Evolutionary conservation across 2,888 invertebrate species (phyloP), one percentile per base, ranked within the genome.

Genomic region (Heliconius aoede): DNA sequence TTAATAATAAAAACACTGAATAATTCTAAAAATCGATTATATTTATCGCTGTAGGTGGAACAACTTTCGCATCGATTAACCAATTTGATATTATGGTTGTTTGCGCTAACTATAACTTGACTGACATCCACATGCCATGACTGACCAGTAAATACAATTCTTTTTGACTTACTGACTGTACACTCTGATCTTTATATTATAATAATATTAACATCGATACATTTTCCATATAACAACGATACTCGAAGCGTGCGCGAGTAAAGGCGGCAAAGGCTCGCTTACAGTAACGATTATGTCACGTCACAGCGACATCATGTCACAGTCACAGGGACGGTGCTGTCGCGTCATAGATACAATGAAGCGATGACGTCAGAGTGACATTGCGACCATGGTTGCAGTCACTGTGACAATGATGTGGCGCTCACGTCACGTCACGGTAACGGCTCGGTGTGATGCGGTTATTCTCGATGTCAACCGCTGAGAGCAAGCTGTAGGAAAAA

Each of bases 391-490:
- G 62, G 36, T n/a, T 24, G 26, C 24, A 60, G 60, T 60, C 60
- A 26, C 15, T 26, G 26, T 60, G 60, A 26, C 60, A 60, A 26
- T 60, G n/a, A 73, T 76, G 69, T 58, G 73, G 68, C 74, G 68
- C 60, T 61, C 67, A 73, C 69, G 71, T 72, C 68, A 68, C 51
- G 51, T 68, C 77, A 80, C 83, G 81, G 78, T 83, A 96, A 96
- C 87, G 76, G 73, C 76, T 68, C 78, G 73, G 67, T 62, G 76
- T 69, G 46, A 60, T 55, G 77, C 62, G 75, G 80, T 76, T 72
- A 76, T 73, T 61, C 72, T 73, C 76, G 68, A 74, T 76, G 65
- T 75, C 76, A 76, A 76, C 75, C 76, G 78, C 78, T 77, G 73
- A 76, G 80, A 78, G 76, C 74, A 74, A 69, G 58, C 80, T 80